These are phyloP conservation scores for Corvus moneduloides DNA, from an alignment of 2,113 vertebrate genomes.

Conservation along the genomic window DNA sequence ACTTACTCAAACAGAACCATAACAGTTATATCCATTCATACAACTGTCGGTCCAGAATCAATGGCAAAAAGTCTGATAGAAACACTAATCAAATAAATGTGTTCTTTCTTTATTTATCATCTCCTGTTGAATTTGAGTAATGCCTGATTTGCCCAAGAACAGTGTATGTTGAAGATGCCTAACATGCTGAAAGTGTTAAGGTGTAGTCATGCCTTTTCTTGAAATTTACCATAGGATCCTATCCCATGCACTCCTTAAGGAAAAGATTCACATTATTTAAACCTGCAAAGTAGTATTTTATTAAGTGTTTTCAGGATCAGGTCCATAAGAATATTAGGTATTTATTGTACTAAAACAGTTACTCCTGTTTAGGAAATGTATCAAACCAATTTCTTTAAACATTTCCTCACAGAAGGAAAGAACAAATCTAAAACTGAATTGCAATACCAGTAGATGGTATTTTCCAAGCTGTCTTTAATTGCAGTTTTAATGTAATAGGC, in stretches of 20 bases:
- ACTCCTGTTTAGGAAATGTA: neutral
- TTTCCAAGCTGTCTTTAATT: neutral
- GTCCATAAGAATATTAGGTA: neutral
- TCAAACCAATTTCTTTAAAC: neutral
- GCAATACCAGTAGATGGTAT: neutral
- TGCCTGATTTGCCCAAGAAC: neutral
- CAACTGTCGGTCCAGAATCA: neutral
- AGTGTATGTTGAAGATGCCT: neutral
- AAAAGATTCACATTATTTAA: neutral
- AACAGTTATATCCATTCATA: neutral
- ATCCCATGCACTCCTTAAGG: neutral
- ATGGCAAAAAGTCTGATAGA: neutral
- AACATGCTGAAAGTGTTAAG: neutral
- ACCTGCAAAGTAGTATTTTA: neutral
- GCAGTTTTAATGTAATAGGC: neutral
- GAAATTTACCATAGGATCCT: neutral
- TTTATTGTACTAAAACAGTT: neutral
- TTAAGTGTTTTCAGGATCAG: neutral
- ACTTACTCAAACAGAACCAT: constrained; percentile 1
- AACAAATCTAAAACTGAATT: neutral
- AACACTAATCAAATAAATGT: neutral
- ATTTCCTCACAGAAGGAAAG: neutral
- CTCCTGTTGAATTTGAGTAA: neutral
- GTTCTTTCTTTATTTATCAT: neutral
- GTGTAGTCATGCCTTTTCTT: neutral